Conservation (phyloP, 2,888 invertebrate species). For the Neelides folsomi region DNA sequence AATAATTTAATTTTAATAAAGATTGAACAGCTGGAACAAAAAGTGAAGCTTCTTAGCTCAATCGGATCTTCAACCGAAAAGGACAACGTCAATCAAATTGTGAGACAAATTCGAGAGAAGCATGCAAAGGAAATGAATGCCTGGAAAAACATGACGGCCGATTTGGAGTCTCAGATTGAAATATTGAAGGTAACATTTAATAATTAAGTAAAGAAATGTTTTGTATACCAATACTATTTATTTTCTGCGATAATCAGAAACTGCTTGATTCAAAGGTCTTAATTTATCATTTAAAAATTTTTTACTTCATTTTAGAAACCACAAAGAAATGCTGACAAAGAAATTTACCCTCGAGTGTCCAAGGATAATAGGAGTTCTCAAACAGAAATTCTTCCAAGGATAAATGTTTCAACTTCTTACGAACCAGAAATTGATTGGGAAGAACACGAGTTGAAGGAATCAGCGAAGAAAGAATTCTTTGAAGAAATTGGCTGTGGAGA, state of each 20-base stretch:
- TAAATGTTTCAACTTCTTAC: no score
- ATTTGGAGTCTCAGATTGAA: conserved; percentile 22
- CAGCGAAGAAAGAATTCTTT: conserved; percentile 10
- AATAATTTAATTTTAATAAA: conserved; percentile 9
- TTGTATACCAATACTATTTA: no score
- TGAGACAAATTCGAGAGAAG: conserved; percentile 26
- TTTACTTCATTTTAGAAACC: no score
- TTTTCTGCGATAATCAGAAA: no score
- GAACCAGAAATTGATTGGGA: no score
- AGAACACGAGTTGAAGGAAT: neutral
- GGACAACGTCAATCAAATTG: conserved; percentile 24
- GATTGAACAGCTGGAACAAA: conserved; percentile 22
- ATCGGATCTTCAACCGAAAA: conserved; percentile 28
- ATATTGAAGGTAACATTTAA: conserved; percentile 16
- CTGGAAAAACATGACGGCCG: conserved; percentile 19
- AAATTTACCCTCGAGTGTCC: no score
- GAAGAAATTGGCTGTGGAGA: conserved; percentile 12
- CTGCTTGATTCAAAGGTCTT: no score
- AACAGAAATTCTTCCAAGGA: conserved; percentile 3
- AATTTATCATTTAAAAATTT: no score
- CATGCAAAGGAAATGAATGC: conserved; percentile 21
- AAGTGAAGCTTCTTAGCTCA: conserved; percentile 21
- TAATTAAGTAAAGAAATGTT: no score
- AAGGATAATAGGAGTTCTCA: neutral
- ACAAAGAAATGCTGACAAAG: no score